phyloP scores from a whole-genome alignment of 2,113 vertebrate species.

The Caranx melampygus region DNA sequence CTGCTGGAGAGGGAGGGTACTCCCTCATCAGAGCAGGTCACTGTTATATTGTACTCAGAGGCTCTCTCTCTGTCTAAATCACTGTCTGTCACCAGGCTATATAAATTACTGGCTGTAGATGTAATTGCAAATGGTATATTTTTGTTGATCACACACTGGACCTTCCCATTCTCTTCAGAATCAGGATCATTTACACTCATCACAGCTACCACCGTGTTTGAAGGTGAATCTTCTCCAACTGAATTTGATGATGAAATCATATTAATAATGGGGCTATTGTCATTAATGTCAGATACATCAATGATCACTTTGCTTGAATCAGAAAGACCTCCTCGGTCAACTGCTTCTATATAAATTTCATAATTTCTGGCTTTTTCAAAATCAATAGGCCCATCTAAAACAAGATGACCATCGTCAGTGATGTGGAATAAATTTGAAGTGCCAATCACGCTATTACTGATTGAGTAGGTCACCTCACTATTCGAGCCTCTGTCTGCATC shows the following conservation, averaged over 20 bases:
- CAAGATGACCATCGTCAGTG: slow-evolving; percentile 37
- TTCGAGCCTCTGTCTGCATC: slow-evolving; percentile 68
- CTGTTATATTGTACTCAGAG: background rate
- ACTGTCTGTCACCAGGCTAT: slow-evolving; percentile 48
- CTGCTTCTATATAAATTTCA: slow-evolving; percentile 62
- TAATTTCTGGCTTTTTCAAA: slow-evolving; percentile 63
- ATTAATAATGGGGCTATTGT: slow-evolving; percentile 65
- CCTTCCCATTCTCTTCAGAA: slow-evolving; percentile 58
- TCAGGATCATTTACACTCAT: slow-evolving; percentile 71
- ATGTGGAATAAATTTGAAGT: slow-evolving; percentile 50
- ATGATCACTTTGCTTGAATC: slow-evolving; percentile 68
- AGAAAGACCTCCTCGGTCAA: slow-evolving; percentile 59
- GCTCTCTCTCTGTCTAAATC: slow-evolving; percentile 39
- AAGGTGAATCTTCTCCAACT: slow-evolving; percentile 34
- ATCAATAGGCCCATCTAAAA: slow-evolving; percentile 56
- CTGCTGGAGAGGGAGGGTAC: slow-evolving; percentile 53
- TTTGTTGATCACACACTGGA: slow-evolving; percentile 45
- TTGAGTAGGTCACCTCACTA: slow-evolving; percentile 61
- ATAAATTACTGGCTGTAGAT: slow-evolving; percentile 42
- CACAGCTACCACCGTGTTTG: slow-evolving; percentile 51
- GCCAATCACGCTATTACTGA: slow-evolving; percentile 40
- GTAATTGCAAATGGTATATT: slow-evolving; percentile 57
- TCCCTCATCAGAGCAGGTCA: slow-evolving; percentile 53
- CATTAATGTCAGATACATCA: slow-evolving; percentile 64
- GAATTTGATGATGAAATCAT: slow-evolving; percentile 61